phyloP scores from a whole-genome alignment of 2,888 invertebrate genomes.

The Xanthorhoe designata region DNA sequence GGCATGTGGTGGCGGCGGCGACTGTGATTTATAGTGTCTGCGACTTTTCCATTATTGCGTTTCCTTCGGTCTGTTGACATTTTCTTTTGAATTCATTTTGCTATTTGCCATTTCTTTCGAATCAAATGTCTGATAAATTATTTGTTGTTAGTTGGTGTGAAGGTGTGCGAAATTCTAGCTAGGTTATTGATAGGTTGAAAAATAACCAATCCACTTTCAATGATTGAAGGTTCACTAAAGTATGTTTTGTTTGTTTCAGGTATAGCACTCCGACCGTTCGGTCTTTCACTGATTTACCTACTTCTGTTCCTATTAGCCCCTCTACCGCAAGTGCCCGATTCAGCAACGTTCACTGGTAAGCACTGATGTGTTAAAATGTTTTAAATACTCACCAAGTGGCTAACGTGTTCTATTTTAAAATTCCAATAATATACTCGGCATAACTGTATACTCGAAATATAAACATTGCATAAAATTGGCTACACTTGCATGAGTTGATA shows the following conservation, averaged over 20 bases:
- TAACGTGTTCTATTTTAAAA: constrained; percentile 23
- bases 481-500: constrained; percentile 12
- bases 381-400: constrained; percentile 2
- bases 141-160: background rate
- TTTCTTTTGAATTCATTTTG: constrained; percentile 46
- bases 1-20: constrained; percentile 35
- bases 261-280: constrained; percentile 92
- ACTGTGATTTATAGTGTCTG: constrained; percentile 66
- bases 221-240: background rate
- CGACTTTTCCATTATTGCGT: constrained; percentile 57
- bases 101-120: constrained; percentile 35
- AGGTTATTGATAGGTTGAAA: background rate
- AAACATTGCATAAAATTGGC: constrained; percentile 20
- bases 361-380: constrained; percentile 21
- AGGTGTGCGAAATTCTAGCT: background rate
- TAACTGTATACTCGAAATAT: constrained; percentile 15
- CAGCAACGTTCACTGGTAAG: constrained; percentile 87
- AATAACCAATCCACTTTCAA: background rate
- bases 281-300: constrained; percentile 92
- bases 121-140: background rate
- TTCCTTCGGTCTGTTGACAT: constrained; percentile 47
- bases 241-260: constrained; percentile 84
- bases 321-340: constrained; percentile 90
- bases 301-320: constrained; percentile 92
- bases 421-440: constrained; percentile 20